phyloP scores from a whole-genome alignment of 2,888 invertebrate species.

The Lysandra bellargus region DNA sequence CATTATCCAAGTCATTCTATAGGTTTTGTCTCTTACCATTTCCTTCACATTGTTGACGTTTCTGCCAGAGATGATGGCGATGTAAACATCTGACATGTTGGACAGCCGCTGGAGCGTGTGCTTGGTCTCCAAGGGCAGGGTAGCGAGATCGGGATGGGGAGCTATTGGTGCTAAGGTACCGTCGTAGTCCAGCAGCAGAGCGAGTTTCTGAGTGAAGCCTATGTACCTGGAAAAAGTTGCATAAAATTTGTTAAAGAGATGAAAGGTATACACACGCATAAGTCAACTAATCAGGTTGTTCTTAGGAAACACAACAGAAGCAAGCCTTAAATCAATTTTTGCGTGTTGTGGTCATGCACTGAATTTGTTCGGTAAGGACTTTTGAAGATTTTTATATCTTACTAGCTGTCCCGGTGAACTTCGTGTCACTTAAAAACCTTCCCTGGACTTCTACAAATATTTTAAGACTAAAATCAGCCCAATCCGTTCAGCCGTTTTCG shows the following conservation, averaged over 20 bases:
- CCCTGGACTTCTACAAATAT: too few relatives aligned
- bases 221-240: slow-evolving; percentile 83
- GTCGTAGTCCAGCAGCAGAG: slow-evolving; percentile 91
- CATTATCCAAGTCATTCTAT: neutral
- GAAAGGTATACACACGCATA: neutral
- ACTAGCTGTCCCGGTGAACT: too few relatives aligned
- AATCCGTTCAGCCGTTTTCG: too few relatives aligned
- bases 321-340: too few relatives aligned
- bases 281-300: too few relatives aligned
- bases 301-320: too few relatives aligned
- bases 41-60: slow-evolving; percentile 93
- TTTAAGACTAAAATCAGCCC: too few relatives aligned
- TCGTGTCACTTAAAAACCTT: too few relatives aligned
- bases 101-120: slow-evolving; percentile 90
- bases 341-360: too few relatives aligned
- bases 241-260: neutral
- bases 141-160: slow-evolving; percentile 94
- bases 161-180: slow-evolving; percentile 94
- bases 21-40: slow-evolving; percentile 81
- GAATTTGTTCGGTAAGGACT: too few relatives aligned
- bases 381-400: too few relatives aligned
- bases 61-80: slow-evolving; percentile 92
- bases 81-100: slow-evolving; percentile 92
- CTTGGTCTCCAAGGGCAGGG: slow-evolving; percentile 90
- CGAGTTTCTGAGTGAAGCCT: slow-evolving; percentile 91